Conservation (phyloP, 2,888 invertebrate species). For the Eilema caniola region DNA sequence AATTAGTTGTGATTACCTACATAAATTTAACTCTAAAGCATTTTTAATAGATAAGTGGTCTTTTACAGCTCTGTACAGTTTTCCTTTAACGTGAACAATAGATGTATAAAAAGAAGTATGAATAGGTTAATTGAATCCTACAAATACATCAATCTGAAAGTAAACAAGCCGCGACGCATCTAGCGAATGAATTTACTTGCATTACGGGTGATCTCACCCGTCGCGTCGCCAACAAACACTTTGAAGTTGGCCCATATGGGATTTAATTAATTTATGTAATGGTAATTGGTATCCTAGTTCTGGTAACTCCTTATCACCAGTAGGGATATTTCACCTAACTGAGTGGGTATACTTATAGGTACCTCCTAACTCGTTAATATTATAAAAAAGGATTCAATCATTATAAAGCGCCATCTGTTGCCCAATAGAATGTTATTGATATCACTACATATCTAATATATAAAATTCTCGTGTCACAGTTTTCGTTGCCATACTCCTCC, state of each 20-base stretch:
- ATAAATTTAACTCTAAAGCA: not conserved
- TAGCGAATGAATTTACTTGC: not conserved
- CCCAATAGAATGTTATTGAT: conserved; percentile 13
- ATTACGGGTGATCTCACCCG: conserved; percentile 3
- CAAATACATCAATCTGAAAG: conserved; percentile 1
- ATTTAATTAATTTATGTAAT: not conserved
- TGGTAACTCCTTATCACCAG: not conserved
- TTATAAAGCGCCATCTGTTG: conserved; percentile 37
- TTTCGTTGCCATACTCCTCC: too few species aligned
- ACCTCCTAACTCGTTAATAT: too few species aligned
- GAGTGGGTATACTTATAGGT: too few species aligned
- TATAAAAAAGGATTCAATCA: not conserved
- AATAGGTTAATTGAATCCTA: not conserved
- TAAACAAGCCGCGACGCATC: not conserved
- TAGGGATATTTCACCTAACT: too few species aligned
- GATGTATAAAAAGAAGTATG: not conserved
- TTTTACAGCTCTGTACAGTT: not conserved
- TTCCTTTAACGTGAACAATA: not conserved
- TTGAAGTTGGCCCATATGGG: not conserved
- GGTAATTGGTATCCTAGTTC: not conserved
- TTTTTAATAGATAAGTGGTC: not conserved
- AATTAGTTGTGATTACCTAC: not conserved
- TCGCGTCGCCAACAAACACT: not conserved
- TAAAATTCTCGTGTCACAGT: too few species aligned
- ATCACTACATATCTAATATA: too few species aligned